Percentiles rank a stretch among this genome's conserved stretches.
phyloP scores from a whole-genome alignment of 2,113 vertebrate genomes.

The Taxidea taxus region DNA sequence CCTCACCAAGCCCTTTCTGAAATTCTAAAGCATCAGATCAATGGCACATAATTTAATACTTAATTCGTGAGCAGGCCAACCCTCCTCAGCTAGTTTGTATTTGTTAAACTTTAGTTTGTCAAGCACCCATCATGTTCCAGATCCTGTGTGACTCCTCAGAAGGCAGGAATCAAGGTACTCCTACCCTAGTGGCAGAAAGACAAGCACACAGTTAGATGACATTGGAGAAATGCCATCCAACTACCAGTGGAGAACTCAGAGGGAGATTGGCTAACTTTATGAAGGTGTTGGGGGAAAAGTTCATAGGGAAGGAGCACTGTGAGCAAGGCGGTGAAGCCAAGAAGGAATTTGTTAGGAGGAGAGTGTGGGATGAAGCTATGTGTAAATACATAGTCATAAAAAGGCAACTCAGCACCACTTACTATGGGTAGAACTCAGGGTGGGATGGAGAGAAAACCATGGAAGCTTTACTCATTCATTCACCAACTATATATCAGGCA shows the following conservation, averaged over 20 bases:
- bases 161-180: not conserved
- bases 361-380: not conserved
- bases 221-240: not conserved
- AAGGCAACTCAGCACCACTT: not conserved
- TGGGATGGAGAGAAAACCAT: not conserved
- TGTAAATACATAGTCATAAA: not conserved
- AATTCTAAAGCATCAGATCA: constrained; percentile 8
- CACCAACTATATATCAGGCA: not conserved
- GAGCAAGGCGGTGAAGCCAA: not conserved
- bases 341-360: not conserved
- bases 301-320: not conserved
- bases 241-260: not conserved
- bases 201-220: not conserved
- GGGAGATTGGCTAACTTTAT: not conserved
- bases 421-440: not conserved
- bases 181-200: not conserved
- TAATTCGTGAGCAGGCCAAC: not conserved
- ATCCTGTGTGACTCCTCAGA: not conserved
- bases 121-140: not conserved
- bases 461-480: not conserved
- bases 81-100: not conserved
- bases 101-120: not conserved
- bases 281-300: not conserved
- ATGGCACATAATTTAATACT: not conserved
- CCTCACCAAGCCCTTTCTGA: not conserved